phyloP scores from a whole-genome alignment of 64 coral and sea anemone genomes.

The Trachythela sp. region DNA sequence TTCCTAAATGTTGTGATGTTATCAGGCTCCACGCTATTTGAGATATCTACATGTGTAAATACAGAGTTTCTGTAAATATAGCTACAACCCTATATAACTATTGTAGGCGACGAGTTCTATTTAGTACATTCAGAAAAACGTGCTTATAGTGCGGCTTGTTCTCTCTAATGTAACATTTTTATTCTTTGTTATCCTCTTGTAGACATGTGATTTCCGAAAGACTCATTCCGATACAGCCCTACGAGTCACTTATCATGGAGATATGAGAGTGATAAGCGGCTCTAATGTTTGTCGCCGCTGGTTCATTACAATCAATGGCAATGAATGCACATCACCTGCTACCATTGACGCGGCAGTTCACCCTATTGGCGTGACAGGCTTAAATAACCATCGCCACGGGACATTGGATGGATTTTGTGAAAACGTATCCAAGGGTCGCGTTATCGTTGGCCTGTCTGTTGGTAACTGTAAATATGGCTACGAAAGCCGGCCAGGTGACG shows the following conservation, averaged over 20 bases:
- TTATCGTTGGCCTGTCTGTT: neutral
- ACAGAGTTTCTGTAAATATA: too few species aligned
- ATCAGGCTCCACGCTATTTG: too few species aligned
- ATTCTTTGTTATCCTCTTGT: neutral
- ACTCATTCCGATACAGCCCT: neutral
- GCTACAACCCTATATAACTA: too few species aligned
- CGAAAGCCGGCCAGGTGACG: neutral
- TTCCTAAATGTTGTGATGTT: too few species aligned
- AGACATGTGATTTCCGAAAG: neutral
- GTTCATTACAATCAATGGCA: neutral
- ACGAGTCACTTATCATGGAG: neutral
- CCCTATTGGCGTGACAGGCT: neutral
- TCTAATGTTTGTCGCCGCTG: neutral
- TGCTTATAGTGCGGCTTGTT: too few species aligned
- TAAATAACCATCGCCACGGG: neutral
- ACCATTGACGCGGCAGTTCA: neutral
- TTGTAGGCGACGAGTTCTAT: too few species aligned
- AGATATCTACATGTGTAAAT: too few species aligned
- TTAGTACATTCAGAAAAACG: too few species aligned
- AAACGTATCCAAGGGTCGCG: neutral
- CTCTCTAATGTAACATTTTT: too few species aligned
- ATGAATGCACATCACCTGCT: neutral
- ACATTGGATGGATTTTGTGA: neutral
- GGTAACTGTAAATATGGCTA: neutral
- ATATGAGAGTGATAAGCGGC: neutral